Evolutionary conservation across 2,797 vertebrate genomes (phyloP).

Genomic region (Brachyalestes nurse): DNA sequence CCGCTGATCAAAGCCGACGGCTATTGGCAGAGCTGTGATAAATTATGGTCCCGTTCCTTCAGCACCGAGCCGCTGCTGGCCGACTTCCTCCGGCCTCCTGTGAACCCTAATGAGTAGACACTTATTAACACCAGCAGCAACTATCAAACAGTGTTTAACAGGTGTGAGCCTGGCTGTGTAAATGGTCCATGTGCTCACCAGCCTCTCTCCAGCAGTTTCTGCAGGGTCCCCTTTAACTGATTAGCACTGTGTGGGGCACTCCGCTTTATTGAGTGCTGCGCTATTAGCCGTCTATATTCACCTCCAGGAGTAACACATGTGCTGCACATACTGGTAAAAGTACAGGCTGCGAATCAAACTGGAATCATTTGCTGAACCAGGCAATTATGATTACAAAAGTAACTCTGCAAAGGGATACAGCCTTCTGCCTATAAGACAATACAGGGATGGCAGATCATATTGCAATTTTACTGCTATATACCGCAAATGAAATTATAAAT

Average conservation of each 20-base stretch:
- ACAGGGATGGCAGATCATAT: neutral
- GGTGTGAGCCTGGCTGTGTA: slow-evolving; percentile 17
- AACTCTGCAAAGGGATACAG: no score
- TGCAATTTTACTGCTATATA: neutral
- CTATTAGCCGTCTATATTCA: slow-evolving; percentile 22
- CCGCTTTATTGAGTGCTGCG: slow-evolving; percentile 28
- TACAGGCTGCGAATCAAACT: neutral
- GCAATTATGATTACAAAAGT: slow-evolving; percentile 19
- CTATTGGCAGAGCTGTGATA: slow-evolving; percentile 55
- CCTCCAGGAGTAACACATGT: slow-evolving; percentile 20
- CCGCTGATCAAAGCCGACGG: slow-evolving; percentile 44
- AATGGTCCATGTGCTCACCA: slow-evolving; percentile 19
- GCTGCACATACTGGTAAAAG: slow-evolving; percentile 25
- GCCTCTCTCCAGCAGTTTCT: slow-evolving; percentile 12
- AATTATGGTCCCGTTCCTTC: slow-evolving; percentile 50
- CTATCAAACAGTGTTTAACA: slow-evolving; percentile 44
- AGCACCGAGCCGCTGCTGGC: slow-evolving; percentile 14
- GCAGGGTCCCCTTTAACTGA: slow-evolving; percentile 29
- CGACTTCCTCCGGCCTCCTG: slow-evolving; percentile 41
- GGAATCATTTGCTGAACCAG: slow-evolving; percentile 10
- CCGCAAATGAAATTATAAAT: neutral
- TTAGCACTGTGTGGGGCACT: slow-evolving; percentile 19
- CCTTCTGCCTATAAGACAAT: neutral
- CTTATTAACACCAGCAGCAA: slow-evolving; percentile 39
- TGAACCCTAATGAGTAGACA: slow-evolving; percentile 38